Base-by-base conservation (phyloP, 1,140 invertebrate species). In the Meloidogyne exigua region DNA sequence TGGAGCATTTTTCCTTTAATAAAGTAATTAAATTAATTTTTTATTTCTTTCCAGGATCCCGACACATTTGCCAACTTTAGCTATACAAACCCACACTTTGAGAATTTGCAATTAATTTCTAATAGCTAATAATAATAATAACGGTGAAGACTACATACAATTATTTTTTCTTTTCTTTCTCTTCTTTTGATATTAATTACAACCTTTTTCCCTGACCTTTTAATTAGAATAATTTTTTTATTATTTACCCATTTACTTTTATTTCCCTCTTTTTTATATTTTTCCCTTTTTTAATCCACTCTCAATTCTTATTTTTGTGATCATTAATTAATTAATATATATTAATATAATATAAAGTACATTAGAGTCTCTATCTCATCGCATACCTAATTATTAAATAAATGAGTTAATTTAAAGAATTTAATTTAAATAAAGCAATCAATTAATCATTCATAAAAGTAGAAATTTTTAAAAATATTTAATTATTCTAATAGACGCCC, bases 1-100 rank as follows among this genome's bases (percentile, higher is more conserved):
- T n/a, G n/a, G n/a, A n/a, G n/a, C n/a, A n/a, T 32, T 3, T 32
- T 32, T 32, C 28, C 28, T 32, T 32, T 32, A 32, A n/a, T n/a
- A n/a, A n/a, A n/a, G n/a, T n/a, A n/a, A n/a, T n/a, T n/a, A n/a
- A n/a, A n/a, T n/a, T 32, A 32, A 32, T 32, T 32, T 32, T 32
- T 32, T 32, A 32, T 3, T 32, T 32, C 7, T 21, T 44, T 44
- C 21, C 73, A 75, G 63, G 98, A 97, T 90, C 94, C 96, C 89
- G 95, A 97, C 83, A 95, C 98, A 89, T 99, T 99, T 90, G 91
- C 91, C 79, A 95, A 95, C 62, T 99, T 99, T 89, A 97, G 95
- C 73, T 98, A 96, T 89, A 91, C 95, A 78, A 98, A 99, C 72
- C 84, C 85, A 23, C 65, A 73, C 25, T 75, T 75, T 67, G 66